These are phyloP conservation scores for Megalops cyprinoides DNA, from an alignment of 2,797 vertebrate genomes.

Conservation along the genomic window DNA sequence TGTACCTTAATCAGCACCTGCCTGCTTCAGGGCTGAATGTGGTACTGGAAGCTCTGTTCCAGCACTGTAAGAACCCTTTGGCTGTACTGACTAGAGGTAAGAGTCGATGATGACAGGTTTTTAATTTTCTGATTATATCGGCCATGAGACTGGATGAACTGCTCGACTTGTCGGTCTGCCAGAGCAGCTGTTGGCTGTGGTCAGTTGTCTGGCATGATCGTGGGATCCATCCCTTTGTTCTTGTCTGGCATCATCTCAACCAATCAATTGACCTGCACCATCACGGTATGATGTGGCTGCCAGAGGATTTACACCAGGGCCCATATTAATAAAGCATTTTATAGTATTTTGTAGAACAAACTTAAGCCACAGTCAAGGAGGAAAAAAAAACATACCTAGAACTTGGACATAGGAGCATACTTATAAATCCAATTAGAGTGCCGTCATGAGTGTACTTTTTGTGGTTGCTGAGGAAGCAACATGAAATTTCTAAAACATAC, in stretches of 20 bases:
- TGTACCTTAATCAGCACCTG: neutral
- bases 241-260: neutral
- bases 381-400: neutral
- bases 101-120: neutral
- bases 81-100: neutral
- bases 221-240: neutral
- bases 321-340: constrained; percentile 1
- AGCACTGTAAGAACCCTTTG: neutral
- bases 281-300: neutral
- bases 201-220: neutral
- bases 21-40: neutral
- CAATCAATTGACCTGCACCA: neutral
- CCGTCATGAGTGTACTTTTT: no score
- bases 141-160: neutral
- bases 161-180: neutral
- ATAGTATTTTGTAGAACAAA: neutral
- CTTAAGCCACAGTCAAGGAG: neutral
- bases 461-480: no score
- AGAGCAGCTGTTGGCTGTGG: neutral
- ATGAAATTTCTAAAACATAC: no score
- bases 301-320: neutral
- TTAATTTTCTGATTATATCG: neutral
- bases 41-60: neutral
- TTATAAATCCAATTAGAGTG: neutral
- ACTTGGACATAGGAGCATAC: neutral